Base-by-base conservation (phyloP, 2,888 invertebrate species). In the Athetis lepigone region DNA sequence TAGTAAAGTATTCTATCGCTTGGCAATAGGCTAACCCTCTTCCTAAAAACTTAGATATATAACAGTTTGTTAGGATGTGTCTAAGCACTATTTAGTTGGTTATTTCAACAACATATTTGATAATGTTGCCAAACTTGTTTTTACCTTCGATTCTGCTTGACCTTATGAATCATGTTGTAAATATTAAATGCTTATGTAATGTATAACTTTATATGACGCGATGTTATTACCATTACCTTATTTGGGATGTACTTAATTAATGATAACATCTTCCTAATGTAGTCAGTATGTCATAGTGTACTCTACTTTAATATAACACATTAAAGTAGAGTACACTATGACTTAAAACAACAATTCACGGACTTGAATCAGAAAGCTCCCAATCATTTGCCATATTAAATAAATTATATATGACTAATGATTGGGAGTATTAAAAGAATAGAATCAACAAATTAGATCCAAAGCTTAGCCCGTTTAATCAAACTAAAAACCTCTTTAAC, bases 101-200 rank as follows among this genome's bases (percentile, higher is more conserved):
- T 45, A 18, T 33, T 45, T 55, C 36, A 29, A 54, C 9, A 37
- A 9, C 13, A 33, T 45, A 40, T 7, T 9, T 25, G 7, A 36
- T 16, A 23, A 58, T 21, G 36, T 65, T 42, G 27, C 33, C 27
- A 40, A 57, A 46, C 33, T 1, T 21, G 25, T 27, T 36, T 40
- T 61, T 18, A 33, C 45, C 43, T 69, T 51, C 27, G 36, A 23
- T 50, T 70, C 39, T 9, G 18, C 23, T 45, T 70, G 56, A 64
- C 45, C 68, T 70, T 68, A 50, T 23, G 56, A 23, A 29, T 39
- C 21, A 23, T 45, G 33, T 50, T 43, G 19, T 56, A 40, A 50
- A 63, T 49, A 18, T 37, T 55, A 13, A 39, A 49, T 60, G 61
- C 40, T n/a, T 40, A 37, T 16, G 23, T 61, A 29, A 61, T 37